Evolutionary conservation across 92 coral and sea anemone genomes (phyloP), one percentile per base, ranked within the genome.

Genomic region (Heteractis magnifica): DNA sequence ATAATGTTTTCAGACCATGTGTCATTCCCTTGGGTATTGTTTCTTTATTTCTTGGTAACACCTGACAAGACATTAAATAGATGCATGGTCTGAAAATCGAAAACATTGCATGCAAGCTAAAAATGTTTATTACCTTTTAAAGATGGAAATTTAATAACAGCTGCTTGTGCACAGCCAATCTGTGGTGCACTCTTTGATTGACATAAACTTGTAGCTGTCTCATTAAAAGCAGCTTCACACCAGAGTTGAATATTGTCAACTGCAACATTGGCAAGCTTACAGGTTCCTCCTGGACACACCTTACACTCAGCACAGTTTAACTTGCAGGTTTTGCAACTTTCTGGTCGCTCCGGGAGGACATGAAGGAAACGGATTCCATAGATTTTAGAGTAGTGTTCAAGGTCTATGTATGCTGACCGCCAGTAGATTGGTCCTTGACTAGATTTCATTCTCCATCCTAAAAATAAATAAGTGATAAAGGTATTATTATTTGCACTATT

Each of bases 361-460:
- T 93, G 98, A 56, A 72, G 72, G 80, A 96, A 96, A 4, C 86
- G 88, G 18, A 96, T 79, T 51, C 87, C 85, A 65, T 94, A 90
- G 34, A 96, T 78, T 75, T 83, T 86, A 49, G 9, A 19, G 58
- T 79, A 92, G 3, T 58, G 58, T 59, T 91, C 89, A 23, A 96
- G 91, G 86, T 94, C 83, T 10, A 94, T 90, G 81, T 82, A 91
- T 4, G 94, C 99, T 70, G 92, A 79, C 56, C 98, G 84, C 99
- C 99, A 96, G 72, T 84, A 84, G 51, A 84, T 71, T 23, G 86
- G 93, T 10, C 94, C 98, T n/a, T 92, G 94, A 15, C 87, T 65
- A 4, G 88, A 94, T 52, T 56, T 49, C 99, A 96, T 96, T 13
- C 71, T 81, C 99, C 99, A 96, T 0, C 82, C 99, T 96, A 60